Evolutionary conservation across 2,797 vertebrate genomes (phyloP), one percentile per base, ranked within the genome.

Genomic region (Rachycentron canadum): DNA sequence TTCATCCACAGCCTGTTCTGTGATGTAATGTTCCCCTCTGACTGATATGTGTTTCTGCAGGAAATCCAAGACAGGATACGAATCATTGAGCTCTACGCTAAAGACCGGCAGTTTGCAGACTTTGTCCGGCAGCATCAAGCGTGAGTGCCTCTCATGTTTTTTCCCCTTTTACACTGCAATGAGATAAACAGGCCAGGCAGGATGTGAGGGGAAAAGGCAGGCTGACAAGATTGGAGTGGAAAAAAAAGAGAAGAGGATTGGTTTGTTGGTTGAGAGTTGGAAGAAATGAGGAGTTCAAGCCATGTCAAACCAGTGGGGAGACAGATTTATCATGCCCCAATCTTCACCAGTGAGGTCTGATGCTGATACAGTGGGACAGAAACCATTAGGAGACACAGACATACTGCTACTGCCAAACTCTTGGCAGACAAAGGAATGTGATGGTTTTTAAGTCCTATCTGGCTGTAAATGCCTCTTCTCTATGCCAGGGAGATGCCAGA

Each of bases 61-160:
- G 98, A 99, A 94, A 99, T 98, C 93, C 97, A 99, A 91, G 98
- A 99, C 90, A 95, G 97, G 91, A 98, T 98, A 93, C 96, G 96
- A 82, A 97, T 99, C 91, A 95, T 99, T 90, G 97, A 99, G 85
- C 96, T 99, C 45, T 99, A 99, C 19, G 94, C 97, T 58, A 97
- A 96, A 83, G 97, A 99, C 85, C 96, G 96, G 3, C 97, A 99
- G 89, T 98, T 99, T 94, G 97, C 96, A 85, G 97, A 97, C 86
- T 97, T 99, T 78, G 95, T 97, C 73, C 95, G 95, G 86, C 96
- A 97, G 78, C 97, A 98, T 92, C 97, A 97, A 93, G 95, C 94
- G 97, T 98, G 91, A 97, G 97, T 95, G 25, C 16, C 57, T 60
- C 47, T 67, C 17, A 65, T 70, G 19, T 69, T 68, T 72, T 75